These are phyloP conservation scores for Shargacucullia verbasci DNA, from an alignment of 2,888 invertebrate species.

Conservation along the genomic window DNA sequence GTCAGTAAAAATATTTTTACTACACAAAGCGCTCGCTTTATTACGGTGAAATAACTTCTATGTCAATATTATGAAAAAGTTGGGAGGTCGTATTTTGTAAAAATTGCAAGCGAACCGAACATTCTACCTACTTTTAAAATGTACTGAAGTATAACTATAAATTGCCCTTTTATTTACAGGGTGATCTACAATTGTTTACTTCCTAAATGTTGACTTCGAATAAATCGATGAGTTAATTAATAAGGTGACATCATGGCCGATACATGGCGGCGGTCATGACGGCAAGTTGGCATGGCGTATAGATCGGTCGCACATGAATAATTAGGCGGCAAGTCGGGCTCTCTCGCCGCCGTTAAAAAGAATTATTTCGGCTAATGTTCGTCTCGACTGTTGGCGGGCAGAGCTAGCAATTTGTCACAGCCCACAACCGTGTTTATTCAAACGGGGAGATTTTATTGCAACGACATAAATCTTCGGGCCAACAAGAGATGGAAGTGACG, in stretches of 20 bases:
- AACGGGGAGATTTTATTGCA: conserved; percentile 87
- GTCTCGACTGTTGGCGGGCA: conserved; percentile 80
- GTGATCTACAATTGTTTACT: too few species aligned
- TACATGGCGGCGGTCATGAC: conserved; percentile 15
- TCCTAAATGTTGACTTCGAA: conserved; percentile 5
- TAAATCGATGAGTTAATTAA: conserved; percentile 44
- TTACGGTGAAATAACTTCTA: background rate
- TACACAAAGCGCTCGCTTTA: background rate
- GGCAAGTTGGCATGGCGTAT: conserved; percentile 50
- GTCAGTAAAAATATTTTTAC: conserved; percentile 14
- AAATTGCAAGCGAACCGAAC: too few species aligned
- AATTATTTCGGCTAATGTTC: conserved; percentile 83
- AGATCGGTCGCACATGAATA: conserved; percentile 73
- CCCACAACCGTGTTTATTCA: conserved; percentile 82
- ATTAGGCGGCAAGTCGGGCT: conserved; percentile 73
- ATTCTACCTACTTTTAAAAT: too few species aligned
- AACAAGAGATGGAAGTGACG: conserved; percentile 81
- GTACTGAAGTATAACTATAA: too few species aligned
- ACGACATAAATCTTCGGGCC: conserved; percentile 82
- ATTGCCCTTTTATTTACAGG: too few species aligned
- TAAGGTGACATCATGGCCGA: conserved; percentile 38
- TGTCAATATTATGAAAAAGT: background rate
- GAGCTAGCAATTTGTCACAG: conserved; percentile 84
- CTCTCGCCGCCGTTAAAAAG: conserved; percentile 79
- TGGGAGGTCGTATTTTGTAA: too few species aligned